Base-by-base conservation (phyloP, 2,113 vertebrate genomes). In the Promerops cafer region DNA sequence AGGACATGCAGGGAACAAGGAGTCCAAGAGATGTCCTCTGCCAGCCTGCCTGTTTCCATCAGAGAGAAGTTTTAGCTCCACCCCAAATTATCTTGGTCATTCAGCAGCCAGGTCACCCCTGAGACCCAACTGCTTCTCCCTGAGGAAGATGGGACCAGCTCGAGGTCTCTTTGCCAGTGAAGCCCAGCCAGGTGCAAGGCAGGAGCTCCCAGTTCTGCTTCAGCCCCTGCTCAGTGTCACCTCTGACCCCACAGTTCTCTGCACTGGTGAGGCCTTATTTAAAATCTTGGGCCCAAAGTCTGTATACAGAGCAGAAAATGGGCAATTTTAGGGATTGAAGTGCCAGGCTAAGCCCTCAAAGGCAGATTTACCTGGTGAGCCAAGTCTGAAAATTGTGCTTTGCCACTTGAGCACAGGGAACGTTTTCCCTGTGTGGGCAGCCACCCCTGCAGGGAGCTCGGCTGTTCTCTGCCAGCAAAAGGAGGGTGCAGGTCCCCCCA, bases 231-330 rank as follows among this genome's bases (percentile, higher is more conserved):
- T 35, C 0, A 0, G 20, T 53, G 80, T 50, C 90, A 82, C 72
- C 80, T 78, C 74, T 3, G 8, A n/a, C 49, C 82, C 63, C 90
- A 77, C 42, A 66, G 39, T 24, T 33, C 49, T 60, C 47, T 78
- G 87, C 35, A 42, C 24, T 37, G 56, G 23, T 5, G 10, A 76
- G 59, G 63, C 19, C 47, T 75, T 64, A 31, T 26, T 57, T 72
- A 85, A 31, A 69, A 85, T 69, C 37, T 13, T n/a, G 59, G 75
- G 37, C 16, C 45, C 39, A 1, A 66, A 83, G 37, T 39, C 66
- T 82, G 16, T 52, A 35, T 16, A 40, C 27, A 54, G 92, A 89
- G 87, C 87, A 95, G 78, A 94, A 96, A 97, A 96, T 83, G 21
- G 45, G 24, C 59, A 54, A 65, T 83, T 94, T 95, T 59, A 83